These are phyloP conservation scores for Platalea minor DNA, from an alignment of 2,797 vertebrate species.

Conservation along the genomic window DNA sequence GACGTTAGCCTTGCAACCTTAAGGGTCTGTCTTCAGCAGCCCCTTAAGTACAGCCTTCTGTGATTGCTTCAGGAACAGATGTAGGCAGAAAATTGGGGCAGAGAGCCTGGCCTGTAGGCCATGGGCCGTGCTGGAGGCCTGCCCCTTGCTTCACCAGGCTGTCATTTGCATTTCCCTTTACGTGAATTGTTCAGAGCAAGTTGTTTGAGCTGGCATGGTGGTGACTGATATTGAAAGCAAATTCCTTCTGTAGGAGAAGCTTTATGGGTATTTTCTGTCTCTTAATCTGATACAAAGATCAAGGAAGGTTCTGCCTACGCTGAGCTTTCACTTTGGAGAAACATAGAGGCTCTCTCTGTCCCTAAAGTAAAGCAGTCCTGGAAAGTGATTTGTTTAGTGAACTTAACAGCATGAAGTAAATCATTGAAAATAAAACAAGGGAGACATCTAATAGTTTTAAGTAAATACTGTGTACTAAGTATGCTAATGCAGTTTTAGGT, in stretches of 20 bases:
- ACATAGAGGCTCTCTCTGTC: background rate
- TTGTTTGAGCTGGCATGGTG: background rate
- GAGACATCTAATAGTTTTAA: background rate
- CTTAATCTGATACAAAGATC: background rate
- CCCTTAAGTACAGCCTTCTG: background rate
- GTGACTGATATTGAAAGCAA: background rate
- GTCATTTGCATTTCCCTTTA: background rate
- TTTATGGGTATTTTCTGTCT: background rate
- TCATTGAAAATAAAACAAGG: background rate
- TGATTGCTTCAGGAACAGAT: background rate
- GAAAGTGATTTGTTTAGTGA: background rate
- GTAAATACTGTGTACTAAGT: background rate
- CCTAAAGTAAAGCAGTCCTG: background rate
- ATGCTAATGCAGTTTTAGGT: background rate
- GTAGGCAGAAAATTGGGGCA: background rate
- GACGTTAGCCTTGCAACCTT: background rate
- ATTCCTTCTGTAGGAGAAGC: background rate
- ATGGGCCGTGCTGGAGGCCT: background rate
- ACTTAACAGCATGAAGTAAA: background rate
- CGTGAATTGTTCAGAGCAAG: background rate
- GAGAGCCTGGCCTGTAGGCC: background rate
- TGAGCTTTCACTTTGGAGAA: background rate
- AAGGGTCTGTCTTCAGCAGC: background rate
- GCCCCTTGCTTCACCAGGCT: background rate
- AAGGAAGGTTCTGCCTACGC: background rate